phyloP scores from a whole-genome alignment of 2,797 vertebrate genomes.

The Oryzias sinensis region DNA sequence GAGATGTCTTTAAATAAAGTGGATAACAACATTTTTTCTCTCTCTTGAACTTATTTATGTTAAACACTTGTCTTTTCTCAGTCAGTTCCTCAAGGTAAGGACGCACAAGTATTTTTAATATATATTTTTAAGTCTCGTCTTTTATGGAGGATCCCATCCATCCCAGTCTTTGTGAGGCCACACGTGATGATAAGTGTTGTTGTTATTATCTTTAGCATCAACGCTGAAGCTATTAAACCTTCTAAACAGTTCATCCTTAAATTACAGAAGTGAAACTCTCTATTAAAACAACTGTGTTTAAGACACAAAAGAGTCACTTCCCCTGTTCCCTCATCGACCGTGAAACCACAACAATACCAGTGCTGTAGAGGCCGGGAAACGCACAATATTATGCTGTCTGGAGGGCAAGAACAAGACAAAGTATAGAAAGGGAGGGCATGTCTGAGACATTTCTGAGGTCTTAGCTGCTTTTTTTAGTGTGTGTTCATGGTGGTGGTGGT shows the following conservation, averaged over 20 bases:
- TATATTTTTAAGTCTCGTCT: conserved; percentile 15
- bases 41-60: conserved; percentile 12
- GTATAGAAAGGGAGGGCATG: conserved; percentile 17
- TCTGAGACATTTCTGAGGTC: conserved; percentile 48
- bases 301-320: conserved; percentile 31
- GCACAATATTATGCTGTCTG: conserved; percentile 33
- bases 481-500: conserved; percentile 59
- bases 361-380: conserved; percentile 41
- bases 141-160: conserved; percentile 20
- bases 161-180: conserved; percentile 7
- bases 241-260: conserved; percentile 1
- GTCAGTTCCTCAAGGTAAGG: conserved; percentile 2
- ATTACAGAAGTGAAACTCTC: conserved; percentile 13
- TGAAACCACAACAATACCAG: conserved; percentile 48
- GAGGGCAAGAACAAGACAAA: conserved; percentile 20
- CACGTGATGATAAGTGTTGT: conserved; percentile 11
- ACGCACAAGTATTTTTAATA: conserved; percentile 33
- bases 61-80: background rate
- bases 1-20: conserved; percentile 26
- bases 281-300: conserved; percentile 24
- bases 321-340: conserved; percentile 31
- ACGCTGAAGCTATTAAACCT: conserved; percentile 17
- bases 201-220: conserved; percentile 7
- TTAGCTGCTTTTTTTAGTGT: conserved; percentile 52
- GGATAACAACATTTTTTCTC: conserved; percentile 19